Conservation (phyloP, 2,888 invertebrate genomes). For the Bursaphelenchus okinawaensis region DNA sequence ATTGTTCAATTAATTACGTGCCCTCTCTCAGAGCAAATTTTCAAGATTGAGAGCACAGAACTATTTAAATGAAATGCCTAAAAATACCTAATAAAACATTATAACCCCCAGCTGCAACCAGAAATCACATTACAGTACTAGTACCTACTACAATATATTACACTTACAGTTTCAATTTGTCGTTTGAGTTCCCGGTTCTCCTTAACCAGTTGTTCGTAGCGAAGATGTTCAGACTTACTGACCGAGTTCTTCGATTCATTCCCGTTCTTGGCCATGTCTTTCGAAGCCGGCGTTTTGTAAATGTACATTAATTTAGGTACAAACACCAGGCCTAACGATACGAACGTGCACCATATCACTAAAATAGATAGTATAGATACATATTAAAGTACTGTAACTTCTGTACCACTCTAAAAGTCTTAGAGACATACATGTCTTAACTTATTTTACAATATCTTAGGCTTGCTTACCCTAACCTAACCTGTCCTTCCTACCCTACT, state of each 20-base stretch:
- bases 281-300: constrained; percentile 32
- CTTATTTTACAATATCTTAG: too few species aligned
- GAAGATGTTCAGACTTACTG: constrained; percentile 68
- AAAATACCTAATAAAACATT: too few species aligned
- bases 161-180: constrained; percentile 66
- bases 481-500: too few species aligned
- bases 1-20: not conserved
- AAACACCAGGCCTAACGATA: constrained; percentile 96
- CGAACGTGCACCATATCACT: constrained; percentile 93
- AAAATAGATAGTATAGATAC: not conserved
- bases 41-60: not conserved
- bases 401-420: too few species aligned
- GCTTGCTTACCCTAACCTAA: too few species aligned
- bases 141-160: not conserved
- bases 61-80: too few species aligned
- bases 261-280: constrained; percentile 27
- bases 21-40: too few species aligned
- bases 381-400: too few species aligned
- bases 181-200: constrained; percentile 95
- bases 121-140: too few species aligned
- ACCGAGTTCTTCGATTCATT: constrained; percentile 21
- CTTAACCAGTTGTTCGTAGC: constrained; percentile 80
- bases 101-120: too few species aligned
- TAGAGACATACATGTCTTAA: too few species aligned
- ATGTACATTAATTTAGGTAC: constrained; percentile 89